Percentiles rank a stretch among this genome's conserved stretches.
These are phyloP conservation scores for Colletes latitarsis DNA, from an alignment of 1,140 invertebrate species.

Conservation along the genomic window DNA sequence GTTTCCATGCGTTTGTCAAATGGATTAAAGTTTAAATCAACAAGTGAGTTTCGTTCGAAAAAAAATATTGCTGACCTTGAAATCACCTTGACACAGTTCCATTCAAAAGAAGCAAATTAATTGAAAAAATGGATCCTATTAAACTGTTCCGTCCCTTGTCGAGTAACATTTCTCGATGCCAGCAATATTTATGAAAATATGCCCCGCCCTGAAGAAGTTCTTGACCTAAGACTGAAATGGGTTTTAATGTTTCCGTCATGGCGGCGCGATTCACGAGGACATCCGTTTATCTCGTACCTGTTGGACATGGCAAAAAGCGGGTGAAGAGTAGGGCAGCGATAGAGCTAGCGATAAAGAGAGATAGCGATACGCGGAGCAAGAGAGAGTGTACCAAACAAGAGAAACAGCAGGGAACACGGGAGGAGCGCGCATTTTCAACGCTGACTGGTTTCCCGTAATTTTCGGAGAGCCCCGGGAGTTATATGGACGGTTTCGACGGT, in stretches of 20 bases:
- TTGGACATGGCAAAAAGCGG: conserved; percentile 40
- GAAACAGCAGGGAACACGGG: neutral
- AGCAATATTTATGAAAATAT: too few species aligned
- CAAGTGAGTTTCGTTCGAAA: too few species aligned
- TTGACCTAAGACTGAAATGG: too few species aligned
- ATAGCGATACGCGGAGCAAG: neutral
- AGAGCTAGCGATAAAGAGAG: neutral
- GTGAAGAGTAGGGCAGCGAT: neutral
- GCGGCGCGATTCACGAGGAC: conserved; percentile 16
- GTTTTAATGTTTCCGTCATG: neutral
- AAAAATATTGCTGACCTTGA: too few species aligned
- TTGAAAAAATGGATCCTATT: too few species aligned
- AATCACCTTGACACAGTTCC: too few species aligned
- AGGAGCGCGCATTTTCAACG: conserved; percentile 47
- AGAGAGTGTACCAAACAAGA: neutral
- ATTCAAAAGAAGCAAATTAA: too few species aligned
- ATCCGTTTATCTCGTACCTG: conserved; percentile 24
- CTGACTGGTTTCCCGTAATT: conserved; percentile 65
- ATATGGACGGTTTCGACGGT: conserved; percentile 59
- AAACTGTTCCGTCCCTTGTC: too few species aligned
- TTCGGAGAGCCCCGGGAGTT: conserved; percentile 46
- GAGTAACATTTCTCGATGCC: too few species aligned
- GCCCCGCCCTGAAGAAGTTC: too few species aligned
- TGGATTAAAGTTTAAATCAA: too few species aligned
- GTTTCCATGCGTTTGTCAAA: too few species aligned